phyloP scores from a whole-genome alignment of 2,113 vertebrate genomes.

The Pampusana beccarii region DNA sequence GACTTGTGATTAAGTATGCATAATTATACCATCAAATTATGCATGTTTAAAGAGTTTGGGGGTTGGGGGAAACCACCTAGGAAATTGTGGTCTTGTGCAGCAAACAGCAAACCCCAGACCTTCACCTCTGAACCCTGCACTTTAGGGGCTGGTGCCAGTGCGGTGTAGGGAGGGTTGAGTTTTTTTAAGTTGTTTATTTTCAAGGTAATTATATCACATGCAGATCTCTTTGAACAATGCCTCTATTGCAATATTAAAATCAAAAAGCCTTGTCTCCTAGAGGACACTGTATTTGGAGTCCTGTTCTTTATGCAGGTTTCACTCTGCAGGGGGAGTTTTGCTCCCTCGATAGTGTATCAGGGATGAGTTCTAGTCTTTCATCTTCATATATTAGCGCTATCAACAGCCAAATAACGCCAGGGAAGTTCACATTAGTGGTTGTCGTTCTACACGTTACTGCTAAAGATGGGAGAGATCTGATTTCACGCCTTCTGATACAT shows the following conservation, averaged over 20 bases:
- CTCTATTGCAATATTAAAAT: not conserved
- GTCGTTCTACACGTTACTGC: not conserved
- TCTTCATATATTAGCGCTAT: not conserved
- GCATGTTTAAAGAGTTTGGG: not conserved
- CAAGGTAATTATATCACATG: not conserved
- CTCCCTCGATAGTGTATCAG: not conserved
- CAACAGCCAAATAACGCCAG: not conserved
- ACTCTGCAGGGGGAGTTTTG: not conserved
- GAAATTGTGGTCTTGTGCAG: not conserved
- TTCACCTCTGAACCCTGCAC: fast-evolving
- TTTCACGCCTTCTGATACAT: no score
- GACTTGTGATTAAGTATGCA: not conserved
- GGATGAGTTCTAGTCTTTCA: not conserved
- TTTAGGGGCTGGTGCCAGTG: fast-evolving
- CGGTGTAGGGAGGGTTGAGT: not conserved
- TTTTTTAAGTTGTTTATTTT: not conserved
- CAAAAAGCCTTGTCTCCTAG: not conserved
- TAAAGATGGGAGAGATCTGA: not conserved
- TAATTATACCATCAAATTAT: not conserved
- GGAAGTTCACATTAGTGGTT: not conserved
- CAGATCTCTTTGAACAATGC: not conserved
- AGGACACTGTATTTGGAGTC: not conserved
- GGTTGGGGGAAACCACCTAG: not conserved
- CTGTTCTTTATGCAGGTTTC: not conserved
- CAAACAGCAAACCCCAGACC: not conserved